These are phyloP conservation scores for Plectrocnemia conspersa DNA, from an alignment of 1,140 invertebrate genomes.

Conservation along the genomic window DNA sequence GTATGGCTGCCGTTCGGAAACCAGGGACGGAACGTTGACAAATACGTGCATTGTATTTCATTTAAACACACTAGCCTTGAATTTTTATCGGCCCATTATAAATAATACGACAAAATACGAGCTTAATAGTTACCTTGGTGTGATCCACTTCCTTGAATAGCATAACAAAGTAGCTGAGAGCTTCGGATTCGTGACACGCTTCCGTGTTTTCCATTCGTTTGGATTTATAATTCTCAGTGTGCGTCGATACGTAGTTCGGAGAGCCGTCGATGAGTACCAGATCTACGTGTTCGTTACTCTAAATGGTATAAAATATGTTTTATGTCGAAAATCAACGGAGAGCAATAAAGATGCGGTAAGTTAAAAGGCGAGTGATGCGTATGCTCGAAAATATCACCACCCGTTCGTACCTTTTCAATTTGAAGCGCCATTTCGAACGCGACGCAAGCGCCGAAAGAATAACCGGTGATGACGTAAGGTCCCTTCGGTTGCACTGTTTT, in stretches of 20 bases:
- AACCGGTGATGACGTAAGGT: constrained; percentile 84
- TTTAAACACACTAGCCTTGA: too few relatives aligned
- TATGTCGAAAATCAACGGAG: too few relatives aligned
- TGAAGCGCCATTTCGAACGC: constrained; percentile 90
- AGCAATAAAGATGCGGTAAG: too few relatives aligned
- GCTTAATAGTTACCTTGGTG: constrained; percentile 53
- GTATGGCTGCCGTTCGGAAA: not conserved
- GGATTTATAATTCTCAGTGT: constrained; percentile 64
- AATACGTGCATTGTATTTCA: too few relatives aligned
- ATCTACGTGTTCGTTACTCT: constrained; percentile 55
- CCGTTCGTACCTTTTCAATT: constrained; percentile 57
- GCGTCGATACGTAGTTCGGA: constrained; percentile 78
- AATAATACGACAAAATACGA: too few relatives aligned
- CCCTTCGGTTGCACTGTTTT: constrained; percentile 71
- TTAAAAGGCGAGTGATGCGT: too few relatives aligned
- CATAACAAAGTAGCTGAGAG: constrained; percentile 74
- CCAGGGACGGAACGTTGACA: too few relatives aligned
- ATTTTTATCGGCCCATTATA: not conserved
- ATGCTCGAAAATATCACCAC: not conserved
- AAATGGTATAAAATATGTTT: constrained; percentile 10
- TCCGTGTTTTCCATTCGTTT: constrained; percentile 43
- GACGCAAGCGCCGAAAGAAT: constrained; percentile 89
- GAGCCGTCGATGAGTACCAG: constrained; percentile 89
- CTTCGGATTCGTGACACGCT: constrained; percentile 61
- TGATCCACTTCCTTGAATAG: constrained; percentile 77